Evolutionary conservation across 2,797 vertebrate genomes (phyloP).

Genomic region (Melanotaenia parkinsoni): DNA sequence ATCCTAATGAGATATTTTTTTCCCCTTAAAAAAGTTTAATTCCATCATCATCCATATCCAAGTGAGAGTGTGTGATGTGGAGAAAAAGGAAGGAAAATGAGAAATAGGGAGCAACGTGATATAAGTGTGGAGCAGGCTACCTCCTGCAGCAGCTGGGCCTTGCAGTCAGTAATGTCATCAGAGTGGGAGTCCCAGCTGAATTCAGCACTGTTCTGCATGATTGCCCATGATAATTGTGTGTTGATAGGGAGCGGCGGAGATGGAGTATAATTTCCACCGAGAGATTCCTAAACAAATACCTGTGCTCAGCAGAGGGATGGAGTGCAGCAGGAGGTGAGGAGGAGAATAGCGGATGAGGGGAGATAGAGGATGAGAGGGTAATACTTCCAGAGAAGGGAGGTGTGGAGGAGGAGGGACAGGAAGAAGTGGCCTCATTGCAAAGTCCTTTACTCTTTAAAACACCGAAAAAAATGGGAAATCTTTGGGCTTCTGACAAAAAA

Average conservation of each 20-base stretch:
- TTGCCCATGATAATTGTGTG: conserved; percentile 99
- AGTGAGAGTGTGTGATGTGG: conserved; percentile 20
- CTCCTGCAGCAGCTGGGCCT: conserved; percentile 89
- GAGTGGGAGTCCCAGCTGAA: conserved; percentile 98
- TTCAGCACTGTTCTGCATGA: conserved; percentile 99
- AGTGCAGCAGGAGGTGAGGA: conserved; percentile 72
- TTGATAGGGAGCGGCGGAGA: conserved; percentile 98
- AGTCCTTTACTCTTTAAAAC: not conserved
- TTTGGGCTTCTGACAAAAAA: not conserved
- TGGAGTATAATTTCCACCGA: conserved; percentile 98
- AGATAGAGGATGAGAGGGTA: conserved; percentile 72
- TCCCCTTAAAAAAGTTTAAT: conserved; percentile 52
- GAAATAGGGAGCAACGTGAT: conserved; percentile 23
- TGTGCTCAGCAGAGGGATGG: conserved; percentile 88
- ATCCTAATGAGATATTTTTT: conserved; percentile 58
- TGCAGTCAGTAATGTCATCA: conserved; percentile 96
- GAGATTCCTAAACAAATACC: conserved; percentile 99
- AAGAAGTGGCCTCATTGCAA: conserved; percentile 18
- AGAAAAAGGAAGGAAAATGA: conserved; percentile 8
- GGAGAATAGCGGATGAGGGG: conserved; percentile 75
- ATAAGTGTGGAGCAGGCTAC: conserved; percentile 79
- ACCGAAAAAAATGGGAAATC: not conserved
- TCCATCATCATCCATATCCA: conserved; percentile 46
- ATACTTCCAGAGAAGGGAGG: conserved; percentile 42
- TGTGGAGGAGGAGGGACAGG: conserved; percentile 29